Evolutionary conservation across 2,113 vertebrate species (phyloP).

Genomic region (Nycticebus coucang): DNA sequence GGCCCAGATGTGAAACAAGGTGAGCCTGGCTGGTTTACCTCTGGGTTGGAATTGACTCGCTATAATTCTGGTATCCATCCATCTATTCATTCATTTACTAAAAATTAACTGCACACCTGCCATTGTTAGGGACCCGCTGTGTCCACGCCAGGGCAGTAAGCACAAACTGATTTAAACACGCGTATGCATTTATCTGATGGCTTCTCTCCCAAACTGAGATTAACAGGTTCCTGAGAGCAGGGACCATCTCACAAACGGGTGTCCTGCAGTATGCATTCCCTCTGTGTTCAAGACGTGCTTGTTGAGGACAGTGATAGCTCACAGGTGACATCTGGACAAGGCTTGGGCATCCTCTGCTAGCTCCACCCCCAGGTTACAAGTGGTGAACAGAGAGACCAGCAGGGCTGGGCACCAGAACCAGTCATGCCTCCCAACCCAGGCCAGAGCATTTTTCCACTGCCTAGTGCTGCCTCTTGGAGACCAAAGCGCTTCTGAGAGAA

Average conservation of each 20-base stretch:
- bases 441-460: background rate
- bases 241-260: background rate
- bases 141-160: background rate
- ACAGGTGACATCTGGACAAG: background rate
- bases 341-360: background rate
- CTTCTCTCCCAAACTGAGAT: background rate
- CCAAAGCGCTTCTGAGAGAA: background rate
- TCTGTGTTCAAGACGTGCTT: background rate
- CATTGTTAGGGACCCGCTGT: background rate
- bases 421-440: background rate
- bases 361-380: background rate
- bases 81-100: background rate
- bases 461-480: background rate
- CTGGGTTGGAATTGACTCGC: background rate
- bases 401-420: background rate
- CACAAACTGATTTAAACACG: background rate
- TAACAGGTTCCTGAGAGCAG: background rate
- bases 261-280: background rate
- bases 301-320: background rate
- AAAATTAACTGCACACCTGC: background rate
- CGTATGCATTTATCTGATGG: background rate
- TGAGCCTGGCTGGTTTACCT: background rate
- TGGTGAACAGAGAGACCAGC: background rate
- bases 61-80: background rate
- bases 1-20: background rate